A percentile compares a stretch with the other conserved stretches of the same genome.
Conservation (phyloP, 2,888 invertebrate species). For the Dusona sp. region DNA sequence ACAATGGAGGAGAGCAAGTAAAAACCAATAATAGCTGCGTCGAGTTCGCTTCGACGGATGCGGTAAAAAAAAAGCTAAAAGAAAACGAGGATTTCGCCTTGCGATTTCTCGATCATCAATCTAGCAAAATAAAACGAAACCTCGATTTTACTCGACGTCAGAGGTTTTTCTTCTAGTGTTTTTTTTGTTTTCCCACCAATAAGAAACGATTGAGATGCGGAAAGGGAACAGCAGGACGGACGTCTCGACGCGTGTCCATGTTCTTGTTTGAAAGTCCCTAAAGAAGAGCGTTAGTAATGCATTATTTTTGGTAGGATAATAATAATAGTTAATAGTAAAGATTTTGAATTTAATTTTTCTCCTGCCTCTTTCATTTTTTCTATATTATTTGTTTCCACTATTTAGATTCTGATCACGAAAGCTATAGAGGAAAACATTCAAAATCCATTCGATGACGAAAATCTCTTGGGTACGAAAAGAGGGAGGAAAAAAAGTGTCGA, state of each 20-base stretch:
- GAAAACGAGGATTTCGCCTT: conserved; percentile 31
- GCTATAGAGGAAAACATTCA: conserved; percentile 75
- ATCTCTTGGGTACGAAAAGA: not conserved
- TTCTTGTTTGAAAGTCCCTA: not conserved
- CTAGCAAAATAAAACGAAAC: conserved; percentile 48
- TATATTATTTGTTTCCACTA: not conserved
- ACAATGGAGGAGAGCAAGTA: conserved; percentile 10
- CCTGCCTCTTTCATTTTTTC: not conserved
- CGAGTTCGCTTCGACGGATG: conserved; percentile 53
- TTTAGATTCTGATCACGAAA: not conserved
- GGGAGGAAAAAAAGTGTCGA: conserved; percentile 38
- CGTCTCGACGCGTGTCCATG: conserved; percentile 32
- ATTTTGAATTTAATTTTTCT: not conserved
- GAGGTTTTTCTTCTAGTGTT: conserved; percentile 34
- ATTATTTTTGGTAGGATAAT: not conserved
- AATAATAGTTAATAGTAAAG: not conserved
- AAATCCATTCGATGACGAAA: conserved; percentile 78
- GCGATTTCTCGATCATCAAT: conserved; percentile 61
- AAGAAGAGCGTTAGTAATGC: conserved; percentile 30
- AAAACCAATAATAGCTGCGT: conserved; percentile 38
- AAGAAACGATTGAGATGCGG: conserved; percentile 13
- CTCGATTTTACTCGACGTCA: conserved; percentile 48
- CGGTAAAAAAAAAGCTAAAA: conserved; percentile 41
- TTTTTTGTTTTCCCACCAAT: conserved; percentile 3
- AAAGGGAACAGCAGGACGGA: conserved; percentile 41